Base-by-base conservation (phyloP, 2,888 invertebrate genomes). In the Sialis lutaria region DNA sequence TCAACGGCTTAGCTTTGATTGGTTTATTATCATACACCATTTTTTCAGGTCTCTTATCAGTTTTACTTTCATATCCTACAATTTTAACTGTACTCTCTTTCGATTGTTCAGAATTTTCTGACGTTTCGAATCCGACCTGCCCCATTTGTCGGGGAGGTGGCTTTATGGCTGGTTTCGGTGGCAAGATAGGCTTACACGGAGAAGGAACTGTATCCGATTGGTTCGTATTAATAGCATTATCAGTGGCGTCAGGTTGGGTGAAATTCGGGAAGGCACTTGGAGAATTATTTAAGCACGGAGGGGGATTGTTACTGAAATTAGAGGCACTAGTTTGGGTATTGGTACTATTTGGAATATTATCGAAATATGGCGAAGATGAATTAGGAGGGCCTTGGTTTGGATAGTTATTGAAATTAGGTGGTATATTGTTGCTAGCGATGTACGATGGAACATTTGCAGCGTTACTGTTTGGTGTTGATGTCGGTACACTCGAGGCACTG, bases 1-100 rank as follows among this genome's bases (percentile, higher is more conserved):
- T 86, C 50, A 89, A 63, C 0, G 88, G 88, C 54, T 85, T 81
- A 1, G 89, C 86, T 67, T 89, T 89, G 53, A 89, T 80, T 48
- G 68, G 69, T 54, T 68, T 61, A 53, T 66, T 67, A 51, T 69
- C 69, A 12, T 67, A 64, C 35, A 40, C 47, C 44, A 44, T 42
- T 30, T 45, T 40, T 40, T 45, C 40, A 6, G 9, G 52, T 51
- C 6, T 54, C 50, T 51, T 50, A 2, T 51, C 44, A 6, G 47
- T 37, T 6, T 49, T 48, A 22, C 22, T 22, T 22, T 22, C 22
- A 22, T 22, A 22, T 7, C 48, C 34, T 4, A 51, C 47, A 45
- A 50, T 51, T 44, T 46, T 49, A 1, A 52, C 50, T 7, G 54
- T 49, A 52, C 53, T 55, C 32, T 64, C 64, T 44, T 44, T 62